Conservation (phyloP, 2,888 invertebrate genomes). For the Metopia argyrocephala region DNA sequence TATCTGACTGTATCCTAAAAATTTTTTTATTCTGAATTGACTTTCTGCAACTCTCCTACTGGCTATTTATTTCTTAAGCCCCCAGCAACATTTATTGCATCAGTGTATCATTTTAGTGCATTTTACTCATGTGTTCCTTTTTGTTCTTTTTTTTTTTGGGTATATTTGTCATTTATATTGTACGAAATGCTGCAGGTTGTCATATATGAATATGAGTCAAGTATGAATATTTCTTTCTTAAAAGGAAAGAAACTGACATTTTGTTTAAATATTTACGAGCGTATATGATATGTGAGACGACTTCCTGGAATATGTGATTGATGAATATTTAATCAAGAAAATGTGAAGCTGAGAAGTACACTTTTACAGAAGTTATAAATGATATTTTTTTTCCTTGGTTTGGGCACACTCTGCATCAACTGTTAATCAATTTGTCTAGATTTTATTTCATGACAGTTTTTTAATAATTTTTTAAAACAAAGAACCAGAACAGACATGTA, state of each 20-base stretch:
- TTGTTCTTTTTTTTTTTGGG: background rate
- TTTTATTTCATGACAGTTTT: background rate
- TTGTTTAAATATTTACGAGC: constrained; percentile 26
- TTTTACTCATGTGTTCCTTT: constrained; percentile 17
- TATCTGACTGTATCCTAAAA: too few relatives aligned
- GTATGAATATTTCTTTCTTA: constrained; percentile 8
- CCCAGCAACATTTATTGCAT: too few relatives aligned
- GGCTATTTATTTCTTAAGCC: too few relatives aligned
- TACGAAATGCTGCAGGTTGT: background rate
- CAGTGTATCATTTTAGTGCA: too few relatives aligned
- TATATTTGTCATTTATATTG: background rate
- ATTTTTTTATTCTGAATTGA: too few relatives aligned
- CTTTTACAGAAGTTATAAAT: background rate
- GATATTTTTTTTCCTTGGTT: background rate
- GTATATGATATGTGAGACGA: constrained; percentile 8
- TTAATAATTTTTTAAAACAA: background rate
- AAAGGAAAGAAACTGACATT: constrained; percentile 17
- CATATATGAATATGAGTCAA: constrained; percentile 17
- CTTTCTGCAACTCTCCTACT: too few relatives aligned
- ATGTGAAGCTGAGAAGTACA: background rate
- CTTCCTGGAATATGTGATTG: constrained; percentile 46
- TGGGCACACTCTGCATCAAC: background rate
- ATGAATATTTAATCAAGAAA: constrained; percentile 2
- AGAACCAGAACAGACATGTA: background rate
- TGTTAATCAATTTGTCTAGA: background rate